These are phyloP conservation scores for Lordiphosa mommai DNA, from an alignment of 1,140 invertebrate genomes.

Conservation along the genomic window DNA sequence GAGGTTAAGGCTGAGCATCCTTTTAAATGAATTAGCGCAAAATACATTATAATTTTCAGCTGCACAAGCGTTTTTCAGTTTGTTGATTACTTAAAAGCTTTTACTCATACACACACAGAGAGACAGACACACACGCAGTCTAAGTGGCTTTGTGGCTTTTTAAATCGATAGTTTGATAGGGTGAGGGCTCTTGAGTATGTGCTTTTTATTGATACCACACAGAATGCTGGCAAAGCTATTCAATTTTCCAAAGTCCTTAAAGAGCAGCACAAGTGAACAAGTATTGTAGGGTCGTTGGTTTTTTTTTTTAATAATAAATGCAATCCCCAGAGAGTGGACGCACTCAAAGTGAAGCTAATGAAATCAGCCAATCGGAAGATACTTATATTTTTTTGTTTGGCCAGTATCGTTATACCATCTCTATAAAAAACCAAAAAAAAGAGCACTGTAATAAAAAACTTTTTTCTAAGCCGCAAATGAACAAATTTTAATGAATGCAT, in stretches of 20 bases:
- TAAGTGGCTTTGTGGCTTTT: slow-evolving; percentile 26
- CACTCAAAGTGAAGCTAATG: no score
- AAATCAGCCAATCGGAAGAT: no score
- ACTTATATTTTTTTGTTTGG: no score
- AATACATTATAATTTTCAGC: slow-evolving; percentile 53
- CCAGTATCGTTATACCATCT: no score
- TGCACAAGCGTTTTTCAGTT: slow-evolving; percentile 40
- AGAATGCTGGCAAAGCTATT: not conserved
- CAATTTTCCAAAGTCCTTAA: slow-evolving; percentile 2
- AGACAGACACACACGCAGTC: not conserved
- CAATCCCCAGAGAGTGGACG: no score
- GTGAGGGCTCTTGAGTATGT: not conserved
- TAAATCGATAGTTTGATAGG: slow-evolving; percentile 32
- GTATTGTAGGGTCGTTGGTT: not conserved
- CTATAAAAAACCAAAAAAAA: not conserved
- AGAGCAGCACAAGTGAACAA: not conserved
- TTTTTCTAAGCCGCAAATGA: not conserved
- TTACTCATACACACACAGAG: slow-evolving; percentile 7
- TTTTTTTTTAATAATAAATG: no score
- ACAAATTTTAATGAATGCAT: slow-evolving; percentile 5
- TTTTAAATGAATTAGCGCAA: slow-evolving; percentile 61
- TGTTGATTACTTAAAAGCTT: slow-evolving; percentile 55
- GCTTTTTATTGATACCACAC: not conserved
- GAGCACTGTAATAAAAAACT: not conserved
- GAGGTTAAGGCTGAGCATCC: slow-evolving; percentile 47